Percentiles rank a stretch among this genome's conserved stretches.
Conservation (phyloP, 1,140 invertebrate genomes). For the Dufourea novaeangliae region DNA sequence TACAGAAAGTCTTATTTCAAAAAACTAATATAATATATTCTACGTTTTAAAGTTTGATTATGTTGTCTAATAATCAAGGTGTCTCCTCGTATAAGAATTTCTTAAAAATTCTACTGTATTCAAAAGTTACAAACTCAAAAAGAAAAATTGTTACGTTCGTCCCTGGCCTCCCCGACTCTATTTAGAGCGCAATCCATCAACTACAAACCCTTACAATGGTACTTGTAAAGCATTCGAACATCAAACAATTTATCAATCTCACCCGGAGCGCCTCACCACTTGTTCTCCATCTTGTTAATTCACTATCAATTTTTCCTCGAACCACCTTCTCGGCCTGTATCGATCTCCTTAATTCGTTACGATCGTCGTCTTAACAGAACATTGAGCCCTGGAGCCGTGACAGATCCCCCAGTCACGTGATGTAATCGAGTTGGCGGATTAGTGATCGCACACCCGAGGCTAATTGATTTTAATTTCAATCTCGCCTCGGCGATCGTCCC, state of each 20-base stretch:
- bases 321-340: constrained; percentile 23
- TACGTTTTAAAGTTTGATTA: too few species aligned
- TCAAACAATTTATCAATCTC: not conserved
- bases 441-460: constrained; percentile 58
- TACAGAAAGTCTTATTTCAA: too few species aligned
- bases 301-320: not conserved
- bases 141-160: too few species aligned
- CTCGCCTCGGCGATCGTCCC: constrained; percentile 43
- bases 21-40: too few species aligned
- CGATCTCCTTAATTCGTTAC: constrained; percentile 48
- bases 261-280: not conserved
- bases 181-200: too few species aligned
- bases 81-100: too few species aligned
- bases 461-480: constrained; percentile 69
- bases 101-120: too few species aligned
- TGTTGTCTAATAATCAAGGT: too few species aligned
- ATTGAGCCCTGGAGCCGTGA: constrained; percentile 18
- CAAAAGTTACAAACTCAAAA: too few species aligned
- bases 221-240: too few species aligned
- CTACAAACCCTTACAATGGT: too few species aligned
- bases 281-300: not conserved
- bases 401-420: constrained; percentile 26
- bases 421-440: constrained; percentile 52
- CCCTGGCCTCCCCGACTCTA: too few species aligned
- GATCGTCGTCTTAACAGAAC: constrained; percentile 38